A percentile compares a stretch with the other conserved stretches of the same genome.
These are phyloP conservation scores for Scaeva pyrastri DNA, from an alignment of 2,888 invertebrate species.

Conservation along the genomic window DNA sequence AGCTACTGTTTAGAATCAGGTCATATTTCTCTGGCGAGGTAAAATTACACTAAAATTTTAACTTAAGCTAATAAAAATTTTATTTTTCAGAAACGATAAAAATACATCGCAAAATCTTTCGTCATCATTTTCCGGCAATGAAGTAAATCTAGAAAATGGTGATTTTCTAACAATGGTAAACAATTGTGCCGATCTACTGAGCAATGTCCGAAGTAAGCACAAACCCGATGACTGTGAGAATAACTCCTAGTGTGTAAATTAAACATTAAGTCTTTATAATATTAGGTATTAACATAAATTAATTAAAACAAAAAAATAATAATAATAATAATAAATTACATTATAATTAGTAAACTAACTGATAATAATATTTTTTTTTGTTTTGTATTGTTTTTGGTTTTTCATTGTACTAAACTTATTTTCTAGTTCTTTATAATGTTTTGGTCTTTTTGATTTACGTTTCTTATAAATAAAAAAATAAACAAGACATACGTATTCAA, in stretches of 20 bases:
- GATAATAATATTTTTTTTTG: constrained; percentile 41
- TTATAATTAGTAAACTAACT: constrained; percentile 69
- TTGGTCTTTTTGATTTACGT: constrained; percentile 10
- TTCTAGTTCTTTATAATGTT: constrained; percentile 24
- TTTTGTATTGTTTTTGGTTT: constrained; percentile 32
- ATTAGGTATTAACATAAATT: constrained; percentile 1
- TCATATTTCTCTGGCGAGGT: no score
- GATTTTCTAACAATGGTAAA: constrained; percentile 86
- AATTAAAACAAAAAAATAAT: background rate
- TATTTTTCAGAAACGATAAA: constrained; percentile 59
- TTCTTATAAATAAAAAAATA: constrained; percentile 16
- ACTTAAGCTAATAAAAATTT: background rate
- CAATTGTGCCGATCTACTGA: constrained; percentile 87
- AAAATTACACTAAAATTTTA: no score
- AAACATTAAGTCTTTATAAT: constrained; percentile 54
- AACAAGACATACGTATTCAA: constrained; percentile 24
- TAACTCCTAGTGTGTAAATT: constrained; percentile 83
- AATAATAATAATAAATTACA: constrained; percentile 48
- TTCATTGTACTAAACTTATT: constrained; percentile 31
- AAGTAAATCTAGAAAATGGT: constrained; percentile 82
- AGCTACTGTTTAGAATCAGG: no score
- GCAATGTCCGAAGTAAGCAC: constrained; percentile 85
- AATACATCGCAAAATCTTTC: constrained; percentile 52
- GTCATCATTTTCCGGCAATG: constrained; percentile 77
- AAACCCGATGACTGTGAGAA: constrained; percentile 84